Conservation (phyloP, 2,113 vertebrate genomes). For the Chunga burmeisteri region DNA sequence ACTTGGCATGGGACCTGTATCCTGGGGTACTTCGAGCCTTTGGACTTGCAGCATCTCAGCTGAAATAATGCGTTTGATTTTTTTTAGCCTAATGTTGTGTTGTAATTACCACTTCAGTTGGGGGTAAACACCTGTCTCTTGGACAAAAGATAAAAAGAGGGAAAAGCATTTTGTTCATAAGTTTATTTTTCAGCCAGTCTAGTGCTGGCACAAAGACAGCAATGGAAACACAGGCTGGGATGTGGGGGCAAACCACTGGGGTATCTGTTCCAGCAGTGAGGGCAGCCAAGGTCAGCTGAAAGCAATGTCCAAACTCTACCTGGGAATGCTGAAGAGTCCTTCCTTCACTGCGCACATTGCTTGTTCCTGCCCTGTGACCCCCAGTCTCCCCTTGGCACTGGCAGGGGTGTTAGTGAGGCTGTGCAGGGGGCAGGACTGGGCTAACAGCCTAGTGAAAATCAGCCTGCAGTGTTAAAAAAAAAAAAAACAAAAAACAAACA, state of each 20-base stretch:
- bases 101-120: neutral
- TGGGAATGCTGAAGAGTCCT: neutral
- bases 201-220: neutral
- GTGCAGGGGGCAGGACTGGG: neutral
- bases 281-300: neutral
- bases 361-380: neutral
- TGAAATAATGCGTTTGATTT: neutral
- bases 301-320: neutral
- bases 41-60: neutral
- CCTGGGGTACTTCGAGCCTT: neutral
- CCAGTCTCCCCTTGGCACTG: neutral
- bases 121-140: neutral
- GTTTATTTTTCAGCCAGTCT: neutral
- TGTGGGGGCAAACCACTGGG: neutral
- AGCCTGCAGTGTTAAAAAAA: neutral
- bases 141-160: neutral
- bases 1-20: neutral
- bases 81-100: neutral
- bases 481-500: too few species aligned
- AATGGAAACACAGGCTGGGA: neutral
- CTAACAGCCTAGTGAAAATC: neutral
- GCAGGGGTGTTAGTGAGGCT: neutral
- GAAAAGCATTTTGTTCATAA: neutral
- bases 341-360: fast-evolving
- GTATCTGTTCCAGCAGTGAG: neutral